Conservation (phyloP, 2,113 vertebrate species). For the Mionectes macconnelli region DNA sequence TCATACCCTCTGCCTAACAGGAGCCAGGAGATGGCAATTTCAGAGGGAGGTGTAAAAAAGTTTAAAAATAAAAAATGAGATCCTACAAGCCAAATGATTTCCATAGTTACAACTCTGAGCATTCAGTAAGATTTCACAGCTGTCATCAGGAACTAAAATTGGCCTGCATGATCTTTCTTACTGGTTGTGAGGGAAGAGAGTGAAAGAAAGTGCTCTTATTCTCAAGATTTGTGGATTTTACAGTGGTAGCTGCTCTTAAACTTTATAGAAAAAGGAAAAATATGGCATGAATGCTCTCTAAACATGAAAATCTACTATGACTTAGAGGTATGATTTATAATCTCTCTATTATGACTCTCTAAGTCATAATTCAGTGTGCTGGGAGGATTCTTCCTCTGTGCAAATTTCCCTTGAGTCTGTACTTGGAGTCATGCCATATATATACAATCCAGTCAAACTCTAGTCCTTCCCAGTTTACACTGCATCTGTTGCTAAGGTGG, state of each 20-base stretch:
- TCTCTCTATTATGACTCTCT: not conserved
- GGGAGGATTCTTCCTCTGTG: not conserved
- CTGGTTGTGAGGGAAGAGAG: not conserved
- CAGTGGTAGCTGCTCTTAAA: not conserved
- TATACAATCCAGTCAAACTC: not conserved
- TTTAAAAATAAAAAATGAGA: constrained; percentile 32
- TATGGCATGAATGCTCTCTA: not conserved
- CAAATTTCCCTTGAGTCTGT: not conserved
- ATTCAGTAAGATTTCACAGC: constrained; percentile 1
- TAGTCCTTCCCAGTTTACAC: not conserved
- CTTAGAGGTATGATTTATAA: not conserved
- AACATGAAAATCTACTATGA: not conserved
- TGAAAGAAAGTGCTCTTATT: not conserved
- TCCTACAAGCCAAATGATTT: constrained; percentile 20
- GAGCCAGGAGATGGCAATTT: not conserved
- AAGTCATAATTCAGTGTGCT: not conserved
- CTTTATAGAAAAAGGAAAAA: not conserved
- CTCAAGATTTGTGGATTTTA: not conserved
- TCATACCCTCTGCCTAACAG: not conserved
- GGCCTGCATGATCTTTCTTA: not conserved
- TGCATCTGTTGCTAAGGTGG: not conserved
- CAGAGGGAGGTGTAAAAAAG: constrained; percentile 10
- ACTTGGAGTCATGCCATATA: not conserved
- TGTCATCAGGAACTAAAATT: constrained; percentile 30
- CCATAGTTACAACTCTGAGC: constrained; percentile 35